Evolutionary conservation across 2,113 vertebrate genomes (phyloP), one percentile per base, ranked within the genome.

Genomic region (Nettapus auritus): DNA sequence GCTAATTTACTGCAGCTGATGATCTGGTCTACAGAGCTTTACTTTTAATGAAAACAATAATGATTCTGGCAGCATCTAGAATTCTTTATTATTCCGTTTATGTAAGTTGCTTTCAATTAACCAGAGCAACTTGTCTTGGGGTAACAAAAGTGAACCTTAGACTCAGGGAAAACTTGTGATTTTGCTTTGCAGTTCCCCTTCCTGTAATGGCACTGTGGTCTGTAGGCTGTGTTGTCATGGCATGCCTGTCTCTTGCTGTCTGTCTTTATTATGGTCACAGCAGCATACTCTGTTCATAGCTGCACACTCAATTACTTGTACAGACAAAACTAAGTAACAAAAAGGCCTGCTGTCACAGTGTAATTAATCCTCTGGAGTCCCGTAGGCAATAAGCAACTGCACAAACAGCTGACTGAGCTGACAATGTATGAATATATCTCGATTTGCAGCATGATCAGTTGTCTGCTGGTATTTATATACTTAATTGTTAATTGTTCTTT

Each of bases 311-410:
- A 64, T 94, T 93, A 68, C 79, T 81, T 40, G 42, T n/a, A 40
- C 79, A 89, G 91, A 88, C 79, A 91, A 78, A 86, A 74, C 64
- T 42, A 70, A 91, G 82, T 70, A 74, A 89, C 0, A 0, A 62
- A 73, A 91, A 85, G 31, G 8, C 34, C 84, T 85, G 38, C 75
- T 94, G 82, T 71, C 71, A 75, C n/a, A 13, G 46, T 46, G 76
- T 91, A 95, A 90, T 95, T 93, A 93, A 88, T 96, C 76, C 89
- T 88, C 95, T 82, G 52, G 93, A 78, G 79, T 81, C 46, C 60
- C 56, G 67, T 60, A 83, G 42, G 42, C 88, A 81, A 29, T 33
- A 48, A 82, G 25, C 25, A 70, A 78, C 68, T 46, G 75, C 56
- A 70, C 21, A 64, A 86, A 38, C 56, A 81, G 64, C 68, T 96